These are phyloP conservation scores for Donacobius atricapilla DNA, from an alignment of 2,113 vertebrate species.

Conservation along the genomic window DNA sequence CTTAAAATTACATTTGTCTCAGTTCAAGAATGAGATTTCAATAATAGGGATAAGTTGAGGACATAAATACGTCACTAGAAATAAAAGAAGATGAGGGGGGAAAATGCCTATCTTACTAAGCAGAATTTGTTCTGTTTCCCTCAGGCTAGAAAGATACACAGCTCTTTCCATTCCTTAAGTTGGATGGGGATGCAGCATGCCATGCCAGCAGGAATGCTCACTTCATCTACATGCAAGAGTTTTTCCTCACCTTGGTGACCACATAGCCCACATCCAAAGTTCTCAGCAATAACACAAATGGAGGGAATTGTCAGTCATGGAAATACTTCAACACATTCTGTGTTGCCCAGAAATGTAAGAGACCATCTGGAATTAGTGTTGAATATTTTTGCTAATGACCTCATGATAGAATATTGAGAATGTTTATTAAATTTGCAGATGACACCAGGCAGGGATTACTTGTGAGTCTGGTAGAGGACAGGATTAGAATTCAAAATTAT, in stretches of 20 bases:
- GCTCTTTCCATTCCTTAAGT: not conserved
- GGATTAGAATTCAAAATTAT: slow-evolving; percentile 52
- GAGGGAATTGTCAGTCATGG: slow-evolving; percentile 47
- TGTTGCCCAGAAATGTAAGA: slow-evolving; percentile 60
- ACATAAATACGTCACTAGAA: not conserved
- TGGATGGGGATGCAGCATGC: not conserved
- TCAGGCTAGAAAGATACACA: not conserved
- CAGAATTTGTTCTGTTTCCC: not conserved
- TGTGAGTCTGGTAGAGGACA: slow-evolving; percentile 27
- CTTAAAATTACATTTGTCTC: slow-evolving; percentile 2
- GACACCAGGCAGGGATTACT: slow-evolving; percentile 39
- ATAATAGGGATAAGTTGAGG: not conserved
- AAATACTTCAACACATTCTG: slow-evolving; percentile 54
- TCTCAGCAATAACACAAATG: slow-evolving; percentile 19
- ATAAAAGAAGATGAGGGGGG: not conserved
- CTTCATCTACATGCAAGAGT: slow-evolving; percentile 58
- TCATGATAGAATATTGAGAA: slow-evolving; percentile 38
- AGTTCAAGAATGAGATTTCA: not conserved
- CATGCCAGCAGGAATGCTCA: slow-evolving; percentile 52
- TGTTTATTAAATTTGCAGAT: slow-evolving; percentile 58
- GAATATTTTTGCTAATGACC: slow-evolving; percentile 61
- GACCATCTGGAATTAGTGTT: slow-evolving; percentile 64
- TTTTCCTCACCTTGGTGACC: slow-evolving; percentile 33
- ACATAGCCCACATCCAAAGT: slow-evolving; percentile 9
- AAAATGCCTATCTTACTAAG: not conserved